Percentiles rank a stretch among this genome's conserved stretches.
phyloP scores from a whole-genome alignment of 2,797 vertebrate species.

The Centroberyx gerrardi region DNA sequence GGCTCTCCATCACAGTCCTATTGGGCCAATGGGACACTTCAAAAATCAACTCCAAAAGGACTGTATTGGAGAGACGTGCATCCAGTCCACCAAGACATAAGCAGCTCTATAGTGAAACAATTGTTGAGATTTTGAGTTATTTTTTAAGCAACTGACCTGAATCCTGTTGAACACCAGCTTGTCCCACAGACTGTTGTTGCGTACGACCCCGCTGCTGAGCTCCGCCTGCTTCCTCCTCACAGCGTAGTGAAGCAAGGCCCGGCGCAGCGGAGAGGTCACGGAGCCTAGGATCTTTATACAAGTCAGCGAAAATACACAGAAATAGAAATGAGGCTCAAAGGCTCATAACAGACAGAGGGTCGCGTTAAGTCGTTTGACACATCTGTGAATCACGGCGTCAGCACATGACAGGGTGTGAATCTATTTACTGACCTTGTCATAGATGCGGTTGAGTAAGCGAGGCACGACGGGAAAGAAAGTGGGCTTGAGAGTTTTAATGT shows the following conservation, averaged over 20 bases:
- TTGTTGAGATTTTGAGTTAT: not conserved
- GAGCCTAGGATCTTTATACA: conserved; percentile 82
- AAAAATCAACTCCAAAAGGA: not conserved
- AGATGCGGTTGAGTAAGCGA: conserved; percentile 87
- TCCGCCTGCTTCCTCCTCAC: conserved; percentile 87
- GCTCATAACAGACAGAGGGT: not conserved
- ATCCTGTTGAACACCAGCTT: conserved; percentile 87
- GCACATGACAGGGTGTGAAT: not conserved
- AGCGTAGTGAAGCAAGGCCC: conserved; percentile 84
- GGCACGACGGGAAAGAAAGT: conserved; percentile 89
- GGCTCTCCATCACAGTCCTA: conserved; percentile 53
- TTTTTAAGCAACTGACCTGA: conserved; percentile 75
- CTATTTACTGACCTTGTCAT: conserved; percentile 83
- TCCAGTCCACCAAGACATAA: not conserved
- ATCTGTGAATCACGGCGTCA: not conserved
- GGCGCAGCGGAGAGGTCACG: conserved; percentile 80
- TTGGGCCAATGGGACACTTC: conserved; percentile 50
- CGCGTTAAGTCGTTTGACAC: no score
- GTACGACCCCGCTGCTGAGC: conserved; percentile 84
- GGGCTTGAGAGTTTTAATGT: conserved; percentile 88
- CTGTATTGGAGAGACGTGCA: not conserved
- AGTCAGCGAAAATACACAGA: not conserved
- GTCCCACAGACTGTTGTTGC: conserved; percentile 89
- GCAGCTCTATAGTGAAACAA: no score
- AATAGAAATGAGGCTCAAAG: not conserved